These are phyloP conservation scores for Elephantulus edwardii DNA, from an alignment of 2,113 vertebrate genomes.

Conservation along the genomic window DNA sequence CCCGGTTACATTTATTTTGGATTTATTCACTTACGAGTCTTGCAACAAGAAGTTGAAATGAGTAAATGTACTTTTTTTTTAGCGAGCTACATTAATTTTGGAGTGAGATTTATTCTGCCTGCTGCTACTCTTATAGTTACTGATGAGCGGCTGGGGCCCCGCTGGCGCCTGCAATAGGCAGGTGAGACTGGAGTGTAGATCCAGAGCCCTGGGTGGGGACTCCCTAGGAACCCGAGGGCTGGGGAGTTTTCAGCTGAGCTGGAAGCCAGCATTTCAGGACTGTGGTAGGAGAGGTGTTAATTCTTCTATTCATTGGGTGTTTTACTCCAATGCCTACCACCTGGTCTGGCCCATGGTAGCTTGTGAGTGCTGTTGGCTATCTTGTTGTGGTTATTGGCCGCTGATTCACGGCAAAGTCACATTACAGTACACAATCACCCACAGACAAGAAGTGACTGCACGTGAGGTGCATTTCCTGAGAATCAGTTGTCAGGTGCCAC, in stretches of 20 bases:
- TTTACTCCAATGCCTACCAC: background rate
- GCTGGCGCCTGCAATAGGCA: background rate
- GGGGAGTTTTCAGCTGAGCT: background rate
- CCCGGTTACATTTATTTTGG: constrained; percentile 66
- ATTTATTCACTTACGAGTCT: constrained; percentile 77
- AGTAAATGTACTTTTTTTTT: constrained; percentile 67
- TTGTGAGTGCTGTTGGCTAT: background rate
- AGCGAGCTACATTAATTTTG: constrained; percentile 75
- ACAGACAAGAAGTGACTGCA: no score
- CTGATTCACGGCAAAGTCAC: background rate
- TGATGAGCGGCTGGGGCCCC: constrained; percentile 23
- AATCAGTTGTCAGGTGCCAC: background rate
- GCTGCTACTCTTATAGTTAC: constrained; percentile 33
- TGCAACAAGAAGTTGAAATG: constrained; percentile 71
- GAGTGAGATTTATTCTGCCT: constrained; percentile 75
- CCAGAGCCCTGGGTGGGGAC: accelerated
- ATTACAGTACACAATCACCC: background rate
- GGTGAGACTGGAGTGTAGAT: background rate
- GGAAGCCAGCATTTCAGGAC: background rate
- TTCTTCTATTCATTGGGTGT: accelerated
- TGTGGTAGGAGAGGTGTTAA: accelerated
- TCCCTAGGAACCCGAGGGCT: no score
- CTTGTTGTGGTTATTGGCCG: no score
- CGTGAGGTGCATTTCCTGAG: background rate
- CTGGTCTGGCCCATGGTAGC: background rate